phyloP scores from a whole-genome alignment of 2,797 vertebrate species.

The Lateolabrax maculatus region DNA sequence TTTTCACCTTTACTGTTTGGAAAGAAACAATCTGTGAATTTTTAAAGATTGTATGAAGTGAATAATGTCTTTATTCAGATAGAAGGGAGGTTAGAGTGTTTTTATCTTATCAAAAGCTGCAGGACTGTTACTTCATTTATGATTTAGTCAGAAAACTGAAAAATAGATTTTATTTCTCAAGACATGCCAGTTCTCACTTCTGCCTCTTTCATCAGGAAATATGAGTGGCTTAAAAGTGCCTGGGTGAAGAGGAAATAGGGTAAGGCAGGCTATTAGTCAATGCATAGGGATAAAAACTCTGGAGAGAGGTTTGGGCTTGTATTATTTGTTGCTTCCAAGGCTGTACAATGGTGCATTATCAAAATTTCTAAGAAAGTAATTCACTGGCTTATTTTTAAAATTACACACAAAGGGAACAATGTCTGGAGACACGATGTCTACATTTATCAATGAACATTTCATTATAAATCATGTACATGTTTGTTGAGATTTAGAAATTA shows the following conservation, averaged over 20 bases:
- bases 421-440: background rate
- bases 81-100: background rate
- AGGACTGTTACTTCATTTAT: background rate
- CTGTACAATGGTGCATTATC: conserved; percentile 5
- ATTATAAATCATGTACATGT: background rate
- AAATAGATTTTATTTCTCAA: conserved; percentile 23
- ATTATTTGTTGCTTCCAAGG: conserved; percentile 34
- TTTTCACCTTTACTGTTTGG: background rate
- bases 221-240: conserved; percentile 67
- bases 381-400: conserved; percentile 12
- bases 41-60: background rate
- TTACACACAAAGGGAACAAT: background rate
- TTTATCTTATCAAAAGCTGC: background rate
- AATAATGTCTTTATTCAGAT: background rate
- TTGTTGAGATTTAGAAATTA: background rate
- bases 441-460: background rate
- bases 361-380: conserved; percentile 10
- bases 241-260: conserved; percentile 67
- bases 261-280: conserved; percentile 57
- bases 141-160: conserved; percentile 17
- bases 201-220: conserved; percentile 47
- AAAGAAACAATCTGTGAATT: background rate
- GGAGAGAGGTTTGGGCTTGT: conserved; percentile 48
- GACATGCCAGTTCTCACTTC: conserved; percentile 21
- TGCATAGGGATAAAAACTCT: conserved; percentile 59